Evolutionary conservation across 2,113 vertebrate genomes (phyloP).

Genomic region (Penelope pileata): DNA sequence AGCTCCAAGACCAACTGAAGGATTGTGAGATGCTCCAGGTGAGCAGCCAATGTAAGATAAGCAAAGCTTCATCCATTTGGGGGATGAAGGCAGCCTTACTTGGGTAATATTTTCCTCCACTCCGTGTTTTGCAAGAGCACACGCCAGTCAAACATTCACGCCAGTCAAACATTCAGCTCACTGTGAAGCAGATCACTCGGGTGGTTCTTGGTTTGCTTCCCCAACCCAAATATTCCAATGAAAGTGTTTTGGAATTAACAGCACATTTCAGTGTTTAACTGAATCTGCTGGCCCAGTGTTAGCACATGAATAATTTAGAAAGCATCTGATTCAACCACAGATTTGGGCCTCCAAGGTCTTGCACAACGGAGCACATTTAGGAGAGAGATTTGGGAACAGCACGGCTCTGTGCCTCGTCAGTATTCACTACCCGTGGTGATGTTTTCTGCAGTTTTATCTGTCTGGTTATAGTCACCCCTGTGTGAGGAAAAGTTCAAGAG

Average conservation of each 20-base stretch:
- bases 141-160: fast-evolving
- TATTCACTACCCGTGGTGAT: fast-evolving
- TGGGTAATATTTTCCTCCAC: not conserved
- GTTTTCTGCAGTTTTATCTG: not conserved
- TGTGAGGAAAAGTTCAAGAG: not conserved
- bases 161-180: not conserved
- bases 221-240: conserved; percentile 25
- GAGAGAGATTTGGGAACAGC: not conserved
- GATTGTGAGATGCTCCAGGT: not conserved
- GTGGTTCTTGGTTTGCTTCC: not conserved
- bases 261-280: not conserved
- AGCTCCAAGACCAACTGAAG: not conserved
- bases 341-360: not conserved
- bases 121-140: conserved; percentile 9
- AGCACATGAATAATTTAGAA: conserved; percentile 11
- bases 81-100: not conserved
- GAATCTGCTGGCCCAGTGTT: not conserved
- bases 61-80: fast-evolving
- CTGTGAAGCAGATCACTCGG: not conserved
- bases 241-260: conserved; percentile 34
- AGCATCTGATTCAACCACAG: conserved; percentile 15
- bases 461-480: not conserved
- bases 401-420: fast-evolving
- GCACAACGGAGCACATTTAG: not conserved
- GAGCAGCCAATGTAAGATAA: not conserved